Conservation (phyloP, 2,113 vertebrate species). For the Dicrurus megarhynchus region DNA sequence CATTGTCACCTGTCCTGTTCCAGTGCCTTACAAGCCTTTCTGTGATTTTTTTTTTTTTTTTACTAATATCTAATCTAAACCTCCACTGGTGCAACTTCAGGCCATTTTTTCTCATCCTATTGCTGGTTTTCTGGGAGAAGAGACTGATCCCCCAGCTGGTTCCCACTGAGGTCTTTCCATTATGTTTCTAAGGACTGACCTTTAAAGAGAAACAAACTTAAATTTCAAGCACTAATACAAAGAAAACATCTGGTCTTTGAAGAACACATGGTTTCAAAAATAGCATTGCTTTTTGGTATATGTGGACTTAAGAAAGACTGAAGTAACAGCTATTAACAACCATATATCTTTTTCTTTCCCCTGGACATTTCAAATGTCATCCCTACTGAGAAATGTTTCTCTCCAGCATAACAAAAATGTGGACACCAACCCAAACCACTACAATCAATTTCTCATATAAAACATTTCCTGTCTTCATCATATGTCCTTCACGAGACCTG, state of each 20-base stretch:
- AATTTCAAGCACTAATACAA: background rate
- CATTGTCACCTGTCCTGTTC: background rate
- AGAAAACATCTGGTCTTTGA: background rate
- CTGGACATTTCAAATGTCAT: background rate
- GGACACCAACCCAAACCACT: background rate
- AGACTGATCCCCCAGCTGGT: background rate
- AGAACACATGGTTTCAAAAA: background rate
- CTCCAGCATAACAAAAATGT: background rate
- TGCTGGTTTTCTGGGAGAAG: background rate
- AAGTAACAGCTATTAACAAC: background rate
- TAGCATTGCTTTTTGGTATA: background rate
- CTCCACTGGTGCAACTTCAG: background rate
- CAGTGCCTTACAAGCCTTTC: background rate
- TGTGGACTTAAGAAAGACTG: background rate
- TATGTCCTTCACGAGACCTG: background rate
- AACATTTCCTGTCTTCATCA: background rate
- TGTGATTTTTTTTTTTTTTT: too few relatives aligned
- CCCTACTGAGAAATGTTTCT: background rate
- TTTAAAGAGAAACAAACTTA: background rate
- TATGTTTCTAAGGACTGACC: background rate
- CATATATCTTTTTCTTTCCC: background rate
- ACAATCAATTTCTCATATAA: background rate
- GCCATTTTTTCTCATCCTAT: background rate
- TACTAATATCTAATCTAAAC: background rate
- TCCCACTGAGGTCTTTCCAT: background rate